These are phyloP conservation scores for Scolopax bukidnonensis DNA, from an alignment of 2,797 vertebrate genomes.

Conservation along the genomic window DNA sequence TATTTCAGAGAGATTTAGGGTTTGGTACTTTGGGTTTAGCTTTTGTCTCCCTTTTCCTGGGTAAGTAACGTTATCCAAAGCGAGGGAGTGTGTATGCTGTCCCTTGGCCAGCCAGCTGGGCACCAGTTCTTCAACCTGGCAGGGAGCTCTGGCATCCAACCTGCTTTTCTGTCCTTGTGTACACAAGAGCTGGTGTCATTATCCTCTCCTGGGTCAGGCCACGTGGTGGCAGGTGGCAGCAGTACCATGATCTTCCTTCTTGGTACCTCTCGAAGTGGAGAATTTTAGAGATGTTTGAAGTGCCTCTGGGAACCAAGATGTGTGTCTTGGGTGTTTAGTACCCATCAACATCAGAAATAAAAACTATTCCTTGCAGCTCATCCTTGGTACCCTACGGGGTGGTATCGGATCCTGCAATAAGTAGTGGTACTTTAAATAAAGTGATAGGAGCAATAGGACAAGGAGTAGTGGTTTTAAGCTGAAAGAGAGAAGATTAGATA, in stretches of 20 bases:
- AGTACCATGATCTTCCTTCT: background rate
- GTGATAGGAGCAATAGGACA: background rate
- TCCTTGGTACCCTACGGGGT: background rate
- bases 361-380: background rate
- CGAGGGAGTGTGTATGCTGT: background rate
- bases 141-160: background rate
- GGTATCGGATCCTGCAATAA: background rate
- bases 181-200: background rate
- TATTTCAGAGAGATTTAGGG: conserved; percentile 12
- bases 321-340: background rate
- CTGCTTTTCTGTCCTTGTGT: background rate
- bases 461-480: too few relatives aligned
- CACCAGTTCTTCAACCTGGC: background rate
- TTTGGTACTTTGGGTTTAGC: background rate
- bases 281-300: background rate
- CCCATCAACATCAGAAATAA: background rate
- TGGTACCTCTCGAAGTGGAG: background rate
- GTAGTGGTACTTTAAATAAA: conserved; percentile 46
- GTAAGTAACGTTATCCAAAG: background rate
- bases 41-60: conserved; percentile 28
- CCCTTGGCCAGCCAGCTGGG: background rate
- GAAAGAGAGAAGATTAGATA: too few relatives aligned
- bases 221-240: background rate
- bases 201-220: background rate
- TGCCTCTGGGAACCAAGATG: background rate